These are phyloP conservation scores for Alsophila aescularia DNA, from an alignment of 2,888 invertebrate genomes.

Conservation along the genomic window DNA sequence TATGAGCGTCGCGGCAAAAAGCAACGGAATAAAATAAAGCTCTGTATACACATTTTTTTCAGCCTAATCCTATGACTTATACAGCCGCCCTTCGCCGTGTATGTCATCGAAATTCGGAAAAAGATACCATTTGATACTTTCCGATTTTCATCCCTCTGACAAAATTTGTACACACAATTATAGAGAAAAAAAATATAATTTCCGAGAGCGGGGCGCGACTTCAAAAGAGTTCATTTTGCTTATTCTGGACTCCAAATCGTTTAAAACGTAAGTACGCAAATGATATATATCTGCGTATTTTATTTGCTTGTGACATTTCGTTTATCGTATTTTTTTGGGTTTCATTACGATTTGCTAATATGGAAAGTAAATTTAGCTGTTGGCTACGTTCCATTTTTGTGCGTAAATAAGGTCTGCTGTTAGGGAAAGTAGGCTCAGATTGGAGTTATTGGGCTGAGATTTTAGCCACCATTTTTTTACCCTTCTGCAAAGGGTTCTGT, in stretches of 20 bases:
- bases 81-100: conserved; percentile 40
- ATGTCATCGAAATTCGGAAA: conserved; percentile 42
- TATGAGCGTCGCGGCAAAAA: conserved; percentile 32
- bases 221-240: conserved; percentile 50
- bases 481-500: too few species aligned
- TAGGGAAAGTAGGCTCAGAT: conserved; percentile 1
- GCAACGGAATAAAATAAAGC: conserved; percentile 44
- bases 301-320: conserved; percentile 41
- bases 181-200: conserved; percentile 57
- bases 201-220: conserved; percentile 53
- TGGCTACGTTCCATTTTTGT: conserved; percentile 16
- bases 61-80: conserved; percentile 44
- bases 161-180: conserved; percentile 59
- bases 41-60: conserved; percentile 32
- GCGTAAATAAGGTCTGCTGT: conserved; percentile 5
- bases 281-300: conserved; percentile 41
- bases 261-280: conserved; percentile 45
- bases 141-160: not conserved
- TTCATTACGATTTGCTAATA: conserved; percentile 22
- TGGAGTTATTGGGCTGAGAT: conserved; percentile 1
- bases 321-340: conserved; percentile 33
- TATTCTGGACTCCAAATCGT: conserved; percentile 45
- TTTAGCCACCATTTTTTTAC: not conserved
- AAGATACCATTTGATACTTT: not conserved
- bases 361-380: conserved; percentile 9